These are phyloP conservation scores for Fragum whitleyi DNA, from an alignment of 2,888 invertebrate species.

Conservation along the genomic window DNA sequence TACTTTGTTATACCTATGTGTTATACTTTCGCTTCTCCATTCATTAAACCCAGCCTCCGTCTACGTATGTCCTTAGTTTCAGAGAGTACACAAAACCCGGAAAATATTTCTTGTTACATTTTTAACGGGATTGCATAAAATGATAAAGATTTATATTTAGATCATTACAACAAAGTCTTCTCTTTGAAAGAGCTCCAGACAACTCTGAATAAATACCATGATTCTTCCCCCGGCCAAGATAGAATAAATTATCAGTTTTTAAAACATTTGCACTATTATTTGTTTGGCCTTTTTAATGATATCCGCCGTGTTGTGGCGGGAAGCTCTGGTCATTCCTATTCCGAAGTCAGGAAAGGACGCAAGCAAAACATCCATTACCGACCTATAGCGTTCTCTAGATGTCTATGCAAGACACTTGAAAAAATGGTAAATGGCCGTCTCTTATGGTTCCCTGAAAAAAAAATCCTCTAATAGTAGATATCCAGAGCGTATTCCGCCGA, in stretches of 20 bases:
- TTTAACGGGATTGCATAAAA: no score
- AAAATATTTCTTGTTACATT: no score
- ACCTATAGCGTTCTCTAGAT: background rate
- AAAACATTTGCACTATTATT: background rate
- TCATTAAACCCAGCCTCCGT: no score
- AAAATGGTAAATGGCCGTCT: background rate
- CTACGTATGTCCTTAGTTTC: no score
- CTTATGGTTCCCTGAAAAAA: background rate
- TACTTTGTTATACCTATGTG: no score
- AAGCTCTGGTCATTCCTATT: background rate
- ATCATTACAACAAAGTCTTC: background rate
- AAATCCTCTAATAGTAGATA: background rate
- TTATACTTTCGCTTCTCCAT: no score
- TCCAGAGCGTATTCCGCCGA: background rate
- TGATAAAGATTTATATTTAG: no score
- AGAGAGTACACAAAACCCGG: no score
- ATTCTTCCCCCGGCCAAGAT: background rate
- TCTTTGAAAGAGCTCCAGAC: background rate
- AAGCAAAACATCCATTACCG: background rate
- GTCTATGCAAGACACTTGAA: background rate
- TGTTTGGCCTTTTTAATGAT: background rate
- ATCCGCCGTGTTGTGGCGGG: background rate
- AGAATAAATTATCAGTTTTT: background rate
- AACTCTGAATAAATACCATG: background rate
- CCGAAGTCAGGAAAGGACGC: background rate